Evolutionary conservation across 2,888 invertebrate genomes (phyloP).

Genomic region (Scaptomyza flava): DNA sequence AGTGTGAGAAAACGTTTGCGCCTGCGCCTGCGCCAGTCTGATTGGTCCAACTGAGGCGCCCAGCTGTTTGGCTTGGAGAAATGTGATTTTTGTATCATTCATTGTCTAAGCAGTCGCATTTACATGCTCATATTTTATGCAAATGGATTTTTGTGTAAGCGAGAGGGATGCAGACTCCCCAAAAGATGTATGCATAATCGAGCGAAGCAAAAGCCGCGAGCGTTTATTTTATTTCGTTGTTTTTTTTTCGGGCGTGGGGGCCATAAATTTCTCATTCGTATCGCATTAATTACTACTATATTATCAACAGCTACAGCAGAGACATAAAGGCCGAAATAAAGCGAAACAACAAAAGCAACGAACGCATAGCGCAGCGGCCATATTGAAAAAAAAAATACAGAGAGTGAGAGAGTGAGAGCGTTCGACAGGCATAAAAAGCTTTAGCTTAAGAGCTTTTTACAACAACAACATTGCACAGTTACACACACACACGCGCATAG

Average conservation of each 20-base stretch:
- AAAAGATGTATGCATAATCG: constrained; percentile 15
- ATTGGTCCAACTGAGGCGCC: constrained; percentile 25
- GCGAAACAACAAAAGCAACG: constrained; percentile 36
- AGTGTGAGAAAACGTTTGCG: constrained; percentile 34
- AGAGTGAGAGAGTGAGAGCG: constrained; percentile 14
- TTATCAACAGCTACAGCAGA: constrained; percentile 62
- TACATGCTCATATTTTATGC: constrained; percentile 76
- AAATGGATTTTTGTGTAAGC: constrained; percentile 50
- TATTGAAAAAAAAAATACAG: constrained; percentile 54
- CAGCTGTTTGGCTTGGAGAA: constrained; percentile 58
- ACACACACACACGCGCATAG: constrained; percentile 12
- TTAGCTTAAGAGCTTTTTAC: constrained; percentile 38
- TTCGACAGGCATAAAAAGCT: constrained; percentile 29
- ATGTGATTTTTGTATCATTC: constrained; percentile 4
- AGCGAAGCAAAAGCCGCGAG: constrained; percentile 43
- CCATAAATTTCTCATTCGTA: constrained; percentile 83
- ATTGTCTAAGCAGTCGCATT: constrained; percentile 37
- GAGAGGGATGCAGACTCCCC: constrained; percentile 5
- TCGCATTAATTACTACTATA: constrained; percentile 83
- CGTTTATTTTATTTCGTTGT: constrained; percentile 29
- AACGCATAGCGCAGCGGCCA: constrained; percentile 63
- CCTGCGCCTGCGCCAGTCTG: constrained; percentile 20
- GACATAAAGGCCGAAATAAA: constrained; percentile 47
- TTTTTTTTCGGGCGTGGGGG: constrained; percentile 81
- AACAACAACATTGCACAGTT: constrained; percentile 26